A percentile compares a stretch with the other conserved stretches of the same genome.
Conservation (phyloP, 2,888 invertebrate genomes). For the Plebejus argus region DNA sequence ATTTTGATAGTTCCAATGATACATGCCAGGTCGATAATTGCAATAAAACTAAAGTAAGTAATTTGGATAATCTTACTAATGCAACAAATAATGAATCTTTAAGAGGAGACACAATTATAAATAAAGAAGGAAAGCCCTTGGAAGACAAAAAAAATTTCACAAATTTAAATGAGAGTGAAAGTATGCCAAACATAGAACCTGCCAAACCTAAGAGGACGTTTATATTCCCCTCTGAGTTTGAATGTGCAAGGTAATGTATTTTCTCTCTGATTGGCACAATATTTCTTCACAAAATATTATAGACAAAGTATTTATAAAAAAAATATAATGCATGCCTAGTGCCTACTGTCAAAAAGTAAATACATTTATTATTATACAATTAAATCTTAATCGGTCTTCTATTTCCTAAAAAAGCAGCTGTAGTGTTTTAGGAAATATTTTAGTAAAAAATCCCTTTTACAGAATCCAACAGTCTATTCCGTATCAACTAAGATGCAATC, state of each 20-base stretch:
- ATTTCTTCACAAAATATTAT: background rate
- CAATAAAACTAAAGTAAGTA: background rate
- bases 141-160: conserved; percentile 35
- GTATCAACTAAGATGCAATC: conserved; percentile 83
- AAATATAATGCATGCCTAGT: background rate
- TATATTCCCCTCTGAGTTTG: conserved; percentile 59
- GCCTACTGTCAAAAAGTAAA: background rate
- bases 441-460: conserved; percentile 44
- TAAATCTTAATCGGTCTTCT: no score
- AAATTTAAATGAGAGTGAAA: conserved; percentile 49
- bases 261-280: background rate
- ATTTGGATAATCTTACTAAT: background rate
- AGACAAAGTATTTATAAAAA: background rate
- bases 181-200: conserved; percentile 56
- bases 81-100: background rate
- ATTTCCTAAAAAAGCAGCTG: no score
- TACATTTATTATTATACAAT: background rate
- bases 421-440: no score
- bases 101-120: conserved; percentile 3
- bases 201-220: conserved; percentile 62
- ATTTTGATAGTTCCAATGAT: background rate
- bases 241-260: conserved; percentile 66
- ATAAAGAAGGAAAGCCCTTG: conserved; percentile 32
- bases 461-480: conserved; percentile 86
- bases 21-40: background rate